Base-by-base conservation (phyloP, 2,113 vertebrate species). In the Phalacrocorax brasilianus region DNA sequence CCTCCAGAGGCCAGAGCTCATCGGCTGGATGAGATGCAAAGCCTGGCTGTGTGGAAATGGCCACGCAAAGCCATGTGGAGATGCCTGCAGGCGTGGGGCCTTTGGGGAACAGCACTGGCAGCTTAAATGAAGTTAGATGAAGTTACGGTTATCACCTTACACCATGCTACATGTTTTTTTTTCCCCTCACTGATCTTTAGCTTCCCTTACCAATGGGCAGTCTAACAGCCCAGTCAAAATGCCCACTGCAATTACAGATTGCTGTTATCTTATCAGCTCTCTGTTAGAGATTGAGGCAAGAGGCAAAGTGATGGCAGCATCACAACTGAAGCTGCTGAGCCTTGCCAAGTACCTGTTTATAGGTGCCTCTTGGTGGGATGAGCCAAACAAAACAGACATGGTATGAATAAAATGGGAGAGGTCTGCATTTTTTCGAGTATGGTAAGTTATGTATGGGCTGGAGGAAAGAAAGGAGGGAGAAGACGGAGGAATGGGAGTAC, bases 21-120 rank as follows among this genome's bases (percentile, higher is more conserved):
- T 66, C 17, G 0, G 11, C 50, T 1, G 1, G 23, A 12, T 1
- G 4, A 35, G 15, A 30, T 12, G 21, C 55, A 33, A n/a, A 59
- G 38, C 23, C 45, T 8, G 47, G 28, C 24, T 3, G 1, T 5
- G 40, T 0, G 1, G 9, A 24, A 38, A 68, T 2, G 32, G 47
- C 26, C 49, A 62, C 0, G 3, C 26, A 21, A 42, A 38, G 56
- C 59, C 50, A 27, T 1, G 2, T 1, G 2, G 61, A 44, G 61
- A 38, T 13, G 24, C 30, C 75, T 5, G 6, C 2, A 19, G 68
- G 33, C 68, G 45, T 0, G 1, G 18, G 61, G 21, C 18, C 61
- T 58, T 61, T 27, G 22, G 26, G 14, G 55, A 35, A 47, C 65
- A 67, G 78, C 35, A 30, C 40, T 2, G 0, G 33, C 70, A 63